Evolutionary conservation across 2,888 invertebrate species (phyloP).

Genomic region (Lutraria lutraria): DNA sequence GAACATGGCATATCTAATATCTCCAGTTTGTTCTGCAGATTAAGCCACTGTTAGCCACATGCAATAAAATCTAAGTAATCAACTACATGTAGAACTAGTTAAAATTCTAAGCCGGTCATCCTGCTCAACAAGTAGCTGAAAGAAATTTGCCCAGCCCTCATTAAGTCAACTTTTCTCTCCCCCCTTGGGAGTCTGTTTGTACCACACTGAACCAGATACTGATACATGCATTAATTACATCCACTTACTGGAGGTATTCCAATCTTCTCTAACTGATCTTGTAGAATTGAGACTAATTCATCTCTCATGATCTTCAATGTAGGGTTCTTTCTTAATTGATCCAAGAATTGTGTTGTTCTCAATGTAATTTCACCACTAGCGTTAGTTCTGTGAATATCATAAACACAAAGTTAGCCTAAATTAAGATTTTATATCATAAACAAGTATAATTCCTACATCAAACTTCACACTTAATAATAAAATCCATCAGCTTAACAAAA

Average conservation of each 20-base stretch:
- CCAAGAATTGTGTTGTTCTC: conserved; percentile 80
- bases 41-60: too few relatives aligned
- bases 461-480: neutral
- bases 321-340: conserved; percentile 81
- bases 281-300: conserved; percentile 81
- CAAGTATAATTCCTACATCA: neutral
- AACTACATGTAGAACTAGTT: too few relatives aligned
- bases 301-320: conserved; percentile 82
- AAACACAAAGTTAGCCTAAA: neutral
- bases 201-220: too few relatives aligned
- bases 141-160: too few relatives aligned
- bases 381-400: conserved; percentile 49
- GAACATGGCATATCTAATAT: too few relatives aligned
- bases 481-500: neutral
- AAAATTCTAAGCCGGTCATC: too few relatives aligned
- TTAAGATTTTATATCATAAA: neutral
- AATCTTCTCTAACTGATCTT: conserved; percentile 82
- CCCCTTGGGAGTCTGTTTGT: too few relatives aligned
- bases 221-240: too few relatives aligned
- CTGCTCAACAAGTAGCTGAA: too few relatives aligned
- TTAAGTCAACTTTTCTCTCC: too few relatives aligned
- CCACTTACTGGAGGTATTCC: conserved; percentile 82
- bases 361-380: conserved; percentile 76
- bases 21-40: too few relatives aligned
- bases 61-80: too few relatives aligned